Evolutionary conservation across 2,797 vertebrate species (phyloP).

Genomic region (Aldrovandia affinis): DNA sequence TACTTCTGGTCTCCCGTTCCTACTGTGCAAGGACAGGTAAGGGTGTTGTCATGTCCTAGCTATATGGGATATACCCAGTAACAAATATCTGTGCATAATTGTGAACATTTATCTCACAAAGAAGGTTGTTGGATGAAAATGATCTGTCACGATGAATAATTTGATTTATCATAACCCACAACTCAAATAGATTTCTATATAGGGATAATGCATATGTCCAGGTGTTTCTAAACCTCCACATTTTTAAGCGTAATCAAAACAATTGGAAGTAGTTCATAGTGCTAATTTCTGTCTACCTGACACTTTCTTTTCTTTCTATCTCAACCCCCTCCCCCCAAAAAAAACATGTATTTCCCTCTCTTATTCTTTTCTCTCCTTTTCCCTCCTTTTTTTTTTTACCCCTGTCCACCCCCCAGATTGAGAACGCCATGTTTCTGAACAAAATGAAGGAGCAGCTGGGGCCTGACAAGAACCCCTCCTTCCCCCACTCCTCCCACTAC

Average conservation of each 20-base stretch:
- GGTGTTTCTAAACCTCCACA: not conserved
- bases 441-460: conserved; percentile 95
- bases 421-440: conserved; percentile 97
- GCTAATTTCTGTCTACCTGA: not conserved
- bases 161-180: not conserved
- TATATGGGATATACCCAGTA: not conserved
- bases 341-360: not conserved
- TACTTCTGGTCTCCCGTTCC: conserved; percentile 97
- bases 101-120: not conserved
- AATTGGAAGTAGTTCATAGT: not conserved
- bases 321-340: not conserved
- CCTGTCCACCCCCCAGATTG: conserved; percentile 76
- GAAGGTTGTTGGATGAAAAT: not conserved
- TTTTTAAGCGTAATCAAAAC: not conserved
- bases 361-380: not conserved
- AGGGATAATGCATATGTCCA: not conserved
- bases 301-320: not conserved
- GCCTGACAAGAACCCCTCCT: conserved; percentile 84
- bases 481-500: conserved; percentile 87
- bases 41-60: conserved; percentile 35
- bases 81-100: not conserved
- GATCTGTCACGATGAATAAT: not conserved
- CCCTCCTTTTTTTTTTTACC: not conserved
- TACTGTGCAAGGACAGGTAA: conserved; percentile 92
- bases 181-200: not conserved